Conservation (phyloP, 2,888 invertebrate genomes). For the Allygus modestus region DNA sequence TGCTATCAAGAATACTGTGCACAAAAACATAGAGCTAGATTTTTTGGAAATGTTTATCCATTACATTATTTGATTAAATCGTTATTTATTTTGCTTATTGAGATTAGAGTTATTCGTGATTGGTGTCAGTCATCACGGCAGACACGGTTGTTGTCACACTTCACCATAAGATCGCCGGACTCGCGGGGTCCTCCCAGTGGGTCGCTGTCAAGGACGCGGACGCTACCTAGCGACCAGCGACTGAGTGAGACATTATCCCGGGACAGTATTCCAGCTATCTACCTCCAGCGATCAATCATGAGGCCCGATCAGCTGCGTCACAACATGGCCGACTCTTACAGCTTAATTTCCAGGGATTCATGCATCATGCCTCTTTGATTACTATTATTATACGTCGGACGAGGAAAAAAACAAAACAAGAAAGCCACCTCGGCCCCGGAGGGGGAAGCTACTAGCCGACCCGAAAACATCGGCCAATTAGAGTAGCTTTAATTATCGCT, state of each 20-base stretch:
- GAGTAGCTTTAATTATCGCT: conserved; percentile 50
- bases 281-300: conserved; percentile 50
- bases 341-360: conserved; percentile 66
- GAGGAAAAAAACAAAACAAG: conserved; percentile 62
- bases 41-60: no score
- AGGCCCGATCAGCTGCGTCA: conserved; percentile 38
- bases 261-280: conserved; percentile 44
- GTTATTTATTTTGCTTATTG: no score
- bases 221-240: neutral
- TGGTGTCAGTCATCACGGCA: no score
- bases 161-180: no score
- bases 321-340: conserved; percentile 61
- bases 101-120: no score
- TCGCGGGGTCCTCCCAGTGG: no score
- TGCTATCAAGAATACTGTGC: no score
- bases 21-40: no score
- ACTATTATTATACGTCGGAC: conserved; percentile 65
- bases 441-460: conserved; percentile 55
- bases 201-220: no score
- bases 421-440: conserved; percentile 52
- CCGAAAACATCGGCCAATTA: conserved; percentile 58
- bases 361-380: conserved; percentile 66
- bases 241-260: conserved; percentile 57
- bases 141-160: no score
- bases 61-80: no score